Base-by-base conservation (phyloP, 2,113 vertebrate species). In the Scopus umbretta region DNA sequence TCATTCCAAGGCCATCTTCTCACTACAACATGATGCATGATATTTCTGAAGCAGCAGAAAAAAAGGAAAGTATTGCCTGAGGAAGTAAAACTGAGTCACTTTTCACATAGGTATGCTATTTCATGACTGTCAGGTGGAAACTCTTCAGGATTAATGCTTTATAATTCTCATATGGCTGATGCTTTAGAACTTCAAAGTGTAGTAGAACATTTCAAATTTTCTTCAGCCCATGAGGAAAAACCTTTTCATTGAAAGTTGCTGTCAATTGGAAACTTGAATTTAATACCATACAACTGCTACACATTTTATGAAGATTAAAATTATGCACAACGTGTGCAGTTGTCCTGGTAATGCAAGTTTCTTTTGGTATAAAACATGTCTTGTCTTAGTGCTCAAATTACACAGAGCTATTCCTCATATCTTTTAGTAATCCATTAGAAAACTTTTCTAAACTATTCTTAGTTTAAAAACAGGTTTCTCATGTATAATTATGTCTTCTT, bases 121-220 rank as follows among this genome's bases (percentile, higher is more conserved):
- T 97, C 97, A 97, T 98, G 97, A 98, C 91, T 97, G 97, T 97
- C 98, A 97, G 97, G 98, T 97, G 88, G 96, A 98, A 98, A 97
- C 93, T 97, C 96, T 98, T 97, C 97, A 97, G 98, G 97, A 97
- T 98, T 98, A 98, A 98, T 97, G 97, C 97, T 97, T 98, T 98
- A 96, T 98, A 98, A 98, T 98, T 98, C 98, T 98, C 97, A 95
- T 91, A 97, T 74, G 95, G 93, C 92, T 97, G 95, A 97, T 97
- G 97, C 97, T 97, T 98, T 98, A 97, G 97, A 98, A 98, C 98
- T 98, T 98, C 98, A 98, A 98, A 98, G 98, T 85, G 30, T 89
- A 97, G 95, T 94, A 98, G 98, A 98, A 97, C 96, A 98, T 98
- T 98, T 98, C 97, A 97, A 97, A 98, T 98, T 98, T 98, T 98